Conservation (phyloP, 2,797 vertebrate genomes). For the Artibeus jamaicensis region DNA sequence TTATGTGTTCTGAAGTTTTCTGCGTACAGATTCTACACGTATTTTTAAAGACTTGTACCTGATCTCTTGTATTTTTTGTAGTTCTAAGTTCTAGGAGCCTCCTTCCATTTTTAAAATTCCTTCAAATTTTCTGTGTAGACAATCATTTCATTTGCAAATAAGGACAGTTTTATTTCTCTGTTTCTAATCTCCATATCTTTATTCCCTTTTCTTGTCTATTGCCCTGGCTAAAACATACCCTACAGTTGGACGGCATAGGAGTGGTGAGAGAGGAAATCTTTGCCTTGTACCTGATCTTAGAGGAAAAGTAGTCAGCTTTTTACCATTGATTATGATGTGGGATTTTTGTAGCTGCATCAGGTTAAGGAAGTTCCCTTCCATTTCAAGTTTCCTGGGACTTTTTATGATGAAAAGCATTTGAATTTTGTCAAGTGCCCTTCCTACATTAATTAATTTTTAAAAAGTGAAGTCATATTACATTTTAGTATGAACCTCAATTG, state of each 20-base stretch:
- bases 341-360: neutral
- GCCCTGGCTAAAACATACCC: neutral
- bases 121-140: neutral
- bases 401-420: neutral
- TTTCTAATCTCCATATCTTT: neutral
- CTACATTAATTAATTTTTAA: neutral
- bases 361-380: neutral
- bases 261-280: neutral
- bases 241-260: neutral
- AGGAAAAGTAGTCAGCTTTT: neutral
- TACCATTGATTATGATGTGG: neutral
- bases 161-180: neutral
- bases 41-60: neutral
- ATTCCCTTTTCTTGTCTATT: neutral
- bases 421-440: neutral
- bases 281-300: neutral
- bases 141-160: neutral
- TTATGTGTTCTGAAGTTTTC: neutral
- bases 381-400: neutral
- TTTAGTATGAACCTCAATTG: neutral
- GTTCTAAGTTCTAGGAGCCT: neutral
- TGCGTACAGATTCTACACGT: neutral
- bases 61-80: neutral
- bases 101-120: neutral
- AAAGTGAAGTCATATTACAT: neutral